Evolutionary conservation across 1,140 invertebrate genomes (phyloP), one percentile per base, ranked within the genome.

Genomic region (Lordiphosa stackelbergi): DNA sequence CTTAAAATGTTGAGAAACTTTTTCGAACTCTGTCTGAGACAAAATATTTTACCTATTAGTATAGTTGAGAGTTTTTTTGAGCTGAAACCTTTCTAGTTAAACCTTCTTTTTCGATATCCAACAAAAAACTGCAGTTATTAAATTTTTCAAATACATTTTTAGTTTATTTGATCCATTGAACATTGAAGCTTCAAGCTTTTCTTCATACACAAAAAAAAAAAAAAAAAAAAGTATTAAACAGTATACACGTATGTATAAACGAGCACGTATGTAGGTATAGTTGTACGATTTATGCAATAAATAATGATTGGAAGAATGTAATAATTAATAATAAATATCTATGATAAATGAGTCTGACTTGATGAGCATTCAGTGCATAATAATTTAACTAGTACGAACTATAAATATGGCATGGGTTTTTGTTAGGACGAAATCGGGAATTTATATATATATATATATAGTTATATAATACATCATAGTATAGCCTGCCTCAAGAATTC

Each of bases 331-430:
- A 42, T 19, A 42, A 42, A 19, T 19, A 10, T 19, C 4, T 19
- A 22, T 42, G 40, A 19, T 19, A 9, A 19, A 19, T 41, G 40
- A 5, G 13, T 8, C 9, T 16, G 16, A 38, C 22, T 24, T n/a
- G 36, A 11, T 37, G 36, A n/a, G 34, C 10, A 40, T 43, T n/a
- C 4, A 42, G 31, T 45, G 43, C 4, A 45, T 13, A 46, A 34
- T 46, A 46, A 46, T 46, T 46, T 46, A 46, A 46, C 43, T 46
- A 46, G 13, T 9, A 46, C 31, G 24, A 34, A 31, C 43, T 46
- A 46, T 46, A 11, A 46, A 28, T 46, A 46, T 46, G 43, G 43
- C 43, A 46, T 46, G 43, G 43, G 31, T 46, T 46, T 31, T 31
- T 31, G 43, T 12, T 46, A 46, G 11, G 11, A 46, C 24, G 31